Conservation (phyloP, 2,797 vertebrate genomes). For the Vespertilio murinus region DNA sequence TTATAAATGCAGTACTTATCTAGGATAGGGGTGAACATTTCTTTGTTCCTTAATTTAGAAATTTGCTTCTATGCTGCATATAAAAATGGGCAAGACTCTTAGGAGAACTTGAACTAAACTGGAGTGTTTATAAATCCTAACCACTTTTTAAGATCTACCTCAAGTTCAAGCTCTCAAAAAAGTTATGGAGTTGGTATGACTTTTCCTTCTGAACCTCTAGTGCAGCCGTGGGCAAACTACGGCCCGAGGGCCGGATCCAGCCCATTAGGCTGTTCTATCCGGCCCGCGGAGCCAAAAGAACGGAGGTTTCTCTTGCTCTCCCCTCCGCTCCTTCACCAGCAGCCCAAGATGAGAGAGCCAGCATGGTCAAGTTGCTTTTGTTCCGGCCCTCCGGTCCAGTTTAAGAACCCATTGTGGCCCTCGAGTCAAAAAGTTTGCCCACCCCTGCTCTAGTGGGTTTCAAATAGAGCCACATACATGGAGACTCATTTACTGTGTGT, state of each 20-base stretch:
- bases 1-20: background rate
- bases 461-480: background rate
- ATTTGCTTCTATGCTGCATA: background rate
- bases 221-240: too few species aligned
- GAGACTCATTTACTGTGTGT: background rate
- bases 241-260: too few species aligned
- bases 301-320: too few species aligned
- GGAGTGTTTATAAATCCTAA: background rate
- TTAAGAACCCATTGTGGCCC: too few species aligned
- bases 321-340: too few species aligned
- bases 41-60: constrained; percentile 18
- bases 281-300: too few species aligned
- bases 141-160: background rate
- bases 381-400: too few species aligned
- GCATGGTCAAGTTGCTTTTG: too few species aligned
- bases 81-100: background rate
- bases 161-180: background rate
- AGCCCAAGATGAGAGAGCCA: too few species aligned
- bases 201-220: background rate
- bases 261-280: too few species aligned
- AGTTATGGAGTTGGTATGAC: background rate
- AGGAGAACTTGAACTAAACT: background rate
- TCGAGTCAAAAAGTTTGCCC: too few species aligned
- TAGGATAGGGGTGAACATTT: background rate
- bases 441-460: background rate